Conservation (phyloP, 2,113 vertebrate genomes). For the Hiodon alosoides region DNA sequence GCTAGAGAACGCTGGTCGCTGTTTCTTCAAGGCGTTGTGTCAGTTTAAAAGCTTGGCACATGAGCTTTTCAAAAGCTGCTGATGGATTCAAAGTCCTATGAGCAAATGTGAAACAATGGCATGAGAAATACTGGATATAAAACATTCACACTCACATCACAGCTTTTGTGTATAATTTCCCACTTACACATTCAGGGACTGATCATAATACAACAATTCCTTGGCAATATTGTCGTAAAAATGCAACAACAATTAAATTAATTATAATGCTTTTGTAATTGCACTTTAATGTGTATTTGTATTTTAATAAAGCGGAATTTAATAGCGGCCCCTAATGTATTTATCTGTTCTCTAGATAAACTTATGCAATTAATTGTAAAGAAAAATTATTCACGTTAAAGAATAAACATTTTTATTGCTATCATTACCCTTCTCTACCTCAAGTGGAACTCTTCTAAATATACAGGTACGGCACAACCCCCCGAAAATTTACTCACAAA, state of each 20-base stretch:
- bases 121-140: background rate
- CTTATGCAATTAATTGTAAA: too few relatives aligned
- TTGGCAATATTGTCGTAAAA: conserved; percentile 2
- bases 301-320: too few relatives aligned
- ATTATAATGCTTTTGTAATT: conserved; percentile 13
- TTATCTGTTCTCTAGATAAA: background rate
- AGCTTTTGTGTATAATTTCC: conserved; percentile 53
- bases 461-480: too few relatives aligned
- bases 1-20: conserved; percentile 11
- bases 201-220: conserved; percentile 2
- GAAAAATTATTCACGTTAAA: too few relatives aligned
- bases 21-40: conserved; percentile 32
- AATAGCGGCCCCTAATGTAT: too few relatives aligned
- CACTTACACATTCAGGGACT: conserved; percentile 14
- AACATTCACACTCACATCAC: conserved; percentile 3
- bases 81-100: conserved; percentile 51
- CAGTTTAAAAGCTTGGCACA: conserved; percentile 40
- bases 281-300: conserved; percentile 5
- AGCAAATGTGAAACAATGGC: conserved; percentile 52
- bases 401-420: too few relatives aligned
- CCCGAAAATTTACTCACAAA: too few relatives aligned
- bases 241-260: background rate
- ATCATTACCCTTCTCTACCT: too few relatives aligned
- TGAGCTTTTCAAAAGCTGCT: conserved; percentile 43
- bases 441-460: too few relatives aligned